Base-by-base conservation (phyloP, 1,140 invertebrate genomes). In the Diprion similis region DNA sequence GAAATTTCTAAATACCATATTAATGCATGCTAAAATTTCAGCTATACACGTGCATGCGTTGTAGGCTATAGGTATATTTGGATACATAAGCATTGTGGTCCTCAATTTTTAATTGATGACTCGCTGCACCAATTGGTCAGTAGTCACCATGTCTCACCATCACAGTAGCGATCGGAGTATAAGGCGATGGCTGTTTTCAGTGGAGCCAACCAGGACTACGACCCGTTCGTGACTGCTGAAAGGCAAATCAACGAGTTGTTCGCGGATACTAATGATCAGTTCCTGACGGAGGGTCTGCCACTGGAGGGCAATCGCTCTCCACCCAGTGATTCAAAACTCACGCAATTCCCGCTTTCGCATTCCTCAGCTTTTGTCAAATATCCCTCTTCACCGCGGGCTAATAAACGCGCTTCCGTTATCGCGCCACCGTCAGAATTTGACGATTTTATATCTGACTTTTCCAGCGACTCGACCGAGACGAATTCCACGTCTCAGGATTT, bases 161-260 rank as follows among this genome's bases (percentile, higher is more conserved):
- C 11, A 59, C 51, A 59, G 51, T 11, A 59, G 51, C 51, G 51
- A 59, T 59, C 51, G 51, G 51, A 59, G 51, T 13, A 46, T 67
- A 73, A 46, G 17, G 10, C 67, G 46, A 71, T 69, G 11, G 15
- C 80, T 73, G 10, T 76, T 79, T 89, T 70, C 82, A 89, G 89
- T 69, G 87, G 88, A 51, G 73, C 80, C 8, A 75, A 76, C 71
- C 84, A 88, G 70, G 86, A 88, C 19, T 93, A 93, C 83, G 90
- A 94, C 83, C 92, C 92, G 48, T 93, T 92, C 83, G 80, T 91
- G 46, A 88, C 90, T 73, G 92, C 93, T 3, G 92, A 93, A 78
- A 89, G 90, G n/a, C 93, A 94, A 83, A 89, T 94, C 80, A 90
- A 91, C 82, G 92, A 94, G 76, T 87, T 93, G 10, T 87, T 92